Percentiles rank a stretch among this genome's conserved stretches.
phyloP scores from a whole-genome alignment of 2,888 invertebrate species.

The Mycalesis mineus region DNA sequence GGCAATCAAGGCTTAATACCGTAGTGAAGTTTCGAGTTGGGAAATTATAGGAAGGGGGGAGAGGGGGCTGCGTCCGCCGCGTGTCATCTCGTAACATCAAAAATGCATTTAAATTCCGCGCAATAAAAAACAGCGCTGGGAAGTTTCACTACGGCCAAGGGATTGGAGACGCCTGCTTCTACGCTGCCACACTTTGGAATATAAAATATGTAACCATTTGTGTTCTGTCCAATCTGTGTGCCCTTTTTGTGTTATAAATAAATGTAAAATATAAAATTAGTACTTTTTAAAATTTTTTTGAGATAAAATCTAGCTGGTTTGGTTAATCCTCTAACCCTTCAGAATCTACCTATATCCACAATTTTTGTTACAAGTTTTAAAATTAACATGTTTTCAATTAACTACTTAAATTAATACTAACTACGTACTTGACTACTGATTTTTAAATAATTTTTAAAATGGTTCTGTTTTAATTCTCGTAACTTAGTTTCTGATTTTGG shows the following conservation, averaged over 20 bases:
- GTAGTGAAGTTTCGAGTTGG: slow-evolving; percentile 78
- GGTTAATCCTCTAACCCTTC: no score
- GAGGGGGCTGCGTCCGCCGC: slow-evolving; percentile 71
- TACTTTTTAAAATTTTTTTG: no score
- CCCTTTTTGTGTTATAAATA: slow-evolving; percentile 10
- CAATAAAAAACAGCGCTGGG: slow-evolving; percentile 77
- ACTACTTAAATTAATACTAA: no score
- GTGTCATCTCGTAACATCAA: slow-evolving; percentile 79
- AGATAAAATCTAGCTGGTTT: no score
- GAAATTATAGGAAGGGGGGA: slow-evolving; percentile 71
- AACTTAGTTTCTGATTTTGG: no score
- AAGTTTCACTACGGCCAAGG: slow-evolving; percentile 72
- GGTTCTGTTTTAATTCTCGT: no score
- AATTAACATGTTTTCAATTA: no score
- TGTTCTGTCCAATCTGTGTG: slow-evolving; percentile 28
- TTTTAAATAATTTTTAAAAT: no score
- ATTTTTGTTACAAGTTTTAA: no score
- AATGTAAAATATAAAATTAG: neutral
- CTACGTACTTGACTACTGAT: no score
- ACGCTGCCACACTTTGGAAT: slow-evolving; percentile 52
- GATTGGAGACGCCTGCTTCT: slow-evolving; percentile 58
- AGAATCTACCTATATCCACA: no score
- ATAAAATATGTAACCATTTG: slow-evolving; percentile 55
- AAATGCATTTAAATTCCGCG: slow-evolving; percentile 79
- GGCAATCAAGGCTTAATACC: slow-evolving; percentile 79